Base-by-base conservation (phyloP, 1,140 invertebrate genomes). In the Papilio aristodemus region DNA sequence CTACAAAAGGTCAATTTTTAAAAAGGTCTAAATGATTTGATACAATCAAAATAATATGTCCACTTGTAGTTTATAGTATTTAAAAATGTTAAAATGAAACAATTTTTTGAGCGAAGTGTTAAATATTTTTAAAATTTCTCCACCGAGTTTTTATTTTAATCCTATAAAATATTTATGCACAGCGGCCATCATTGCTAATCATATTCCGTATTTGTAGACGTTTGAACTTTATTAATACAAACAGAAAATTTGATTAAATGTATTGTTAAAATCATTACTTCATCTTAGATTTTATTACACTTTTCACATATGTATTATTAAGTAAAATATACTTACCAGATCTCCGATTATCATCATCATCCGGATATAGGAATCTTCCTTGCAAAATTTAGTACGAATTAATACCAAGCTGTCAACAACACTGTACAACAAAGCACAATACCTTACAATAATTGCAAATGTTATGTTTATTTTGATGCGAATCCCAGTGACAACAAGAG, bases 311-410 rank as follows among this genome's bases (percentile, higher is more conserved):
- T 22, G 8, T 13, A 54, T 4, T 22, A 54, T 11, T 25, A 5
- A 54, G 41, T n/a, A 43, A 14, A 4, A 43, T 2, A 43, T 22
- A 54, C 46, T 54, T 19, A 54, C 46, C 46, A 54, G 19, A 54
- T 54, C 46, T 54, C 46, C 11, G 11, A 25, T 54, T 54, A 54
- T 19, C 46, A 13, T 22, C 46, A 54, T 54, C 9, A 54, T 54
- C 22, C 19, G 17, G 9, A 22, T 25, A 17, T 54, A 2, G 11
- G 19, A 54, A 10, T 19, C 22, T 54, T 22, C 22, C 19, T 54
- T 54, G 46, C 4, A 5, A 25, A 11, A 54, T 54, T 54, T 10
- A 54, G 46, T 22, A 22, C 19, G 19, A 17, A 54, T 22, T 22
- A 22, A 50, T 50, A 54, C 22, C 2, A 22, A 25, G 10, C 19